phyloP scores from a whole-genome alignment of 2,797 vertebrate genomes.

The Helostoma temminkii region DNA sequence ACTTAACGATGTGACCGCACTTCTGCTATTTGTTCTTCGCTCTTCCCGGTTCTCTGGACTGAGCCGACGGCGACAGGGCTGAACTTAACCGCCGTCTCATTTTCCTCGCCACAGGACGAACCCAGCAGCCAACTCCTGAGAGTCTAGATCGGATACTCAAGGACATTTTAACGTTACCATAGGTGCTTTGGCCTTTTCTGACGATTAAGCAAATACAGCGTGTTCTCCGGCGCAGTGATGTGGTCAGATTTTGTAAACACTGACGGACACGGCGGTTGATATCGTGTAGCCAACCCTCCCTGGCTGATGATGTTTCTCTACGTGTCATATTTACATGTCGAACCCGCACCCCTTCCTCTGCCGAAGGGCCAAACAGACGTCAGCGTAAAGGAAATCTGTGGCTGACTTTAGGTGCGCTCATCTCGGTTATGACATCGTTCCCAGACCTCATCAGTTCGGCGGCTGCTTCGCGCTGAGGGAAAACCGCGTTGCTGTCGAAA shows the following conservation, averaged over 20 bases:
- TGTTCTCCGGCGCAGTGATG: conserved; percentile 49
- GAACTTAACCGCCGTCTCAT: conserved; percentile 7
- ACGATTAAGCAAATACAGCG: conserved; percentile 60
- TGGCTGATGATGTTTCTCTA: conserved; percentile 52
- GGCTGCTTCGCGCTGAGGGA: conserved; percentile 35
- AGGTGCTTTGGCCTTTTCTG: conserved; percentile 69
- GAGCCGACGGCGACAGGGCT: conserved; percentile 20
- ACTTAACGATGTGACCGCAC: conserved; percentile 64
- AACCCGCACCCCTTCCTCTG: conserved; percentile 49
- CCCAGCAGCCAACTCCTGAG: conserved; percentile 36
- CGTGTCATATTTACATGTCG: conserved; percentile 50
- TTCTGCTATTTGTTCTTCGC: conserved; percentile 19
- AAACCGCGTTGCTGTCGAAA: conserved; percentile 5
- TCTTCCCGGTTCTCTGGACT: conserved; percentile 41
- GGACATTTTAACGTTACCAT: conserved; percentile 73
- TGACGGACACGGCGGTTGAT: conserved; percentile 36
- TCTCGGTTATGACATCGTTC: conserved; percentile 52
- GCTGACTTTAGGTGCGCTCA: conserved; percentile 49
- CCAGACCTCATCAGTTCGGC: conserved; percentile 27
- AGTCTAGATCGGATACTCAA: conserved; percentile 64
- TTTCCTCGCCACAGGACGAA: conserved; percentile 17
- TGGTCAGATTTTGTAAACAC: conserved; percentile 66
- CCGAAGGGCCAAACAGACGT: conserved; percentile 43
- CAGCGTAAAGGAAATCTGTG: conserved; percentile 49
- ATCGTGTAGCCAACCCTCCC: background rate